These are phyloP conservation scores for Synanthedon formicaeformis DNA, from an alignment of 2,888 invertebrate species.

Conservation along the genomic window DNA sequence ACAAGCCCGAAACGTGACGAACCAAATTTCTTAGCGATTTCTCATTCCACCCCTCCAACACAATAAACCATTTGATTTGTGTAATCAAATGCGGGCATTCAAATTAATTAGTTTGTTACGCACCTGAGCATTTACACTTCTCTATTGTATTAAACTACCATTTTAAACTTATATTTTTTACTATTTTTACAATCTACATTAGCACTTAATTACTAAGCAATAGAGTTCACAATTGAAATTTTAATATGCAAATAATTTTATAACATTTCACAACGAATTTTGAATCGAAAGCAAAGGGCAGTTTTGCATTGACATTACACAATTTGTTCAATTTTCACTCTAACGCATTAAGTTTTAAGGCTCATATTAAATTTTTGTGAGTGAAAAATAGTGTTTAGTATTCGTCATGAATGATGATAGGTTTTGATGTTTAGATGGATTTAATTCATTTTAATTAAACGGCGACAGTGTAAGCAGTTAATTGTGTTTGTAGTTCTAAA, in stretches of 20 bases:
- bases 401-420: slow-evolving; percentile 21
- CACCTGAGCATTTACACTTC: slow-evolving; percentile 61
- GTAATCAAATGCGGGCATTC: slow-evolving; percentile 69
- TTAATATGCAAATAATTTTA: background rate
- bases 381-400: background rate
- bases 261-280: background rate
- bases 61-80: slow-evolving; percentile 65
- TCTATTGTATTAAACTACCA: slow-evolving; percentile 21
- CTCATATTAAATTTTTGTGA: background rate
- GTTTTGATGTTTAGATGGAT: slow-evolving; percentile 15
- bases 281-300: background rate
- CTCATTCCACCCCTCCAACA: slow-evolving; percentile 59
- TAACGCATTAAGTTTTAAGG: background rate
- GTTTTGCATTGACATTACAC: background rate
- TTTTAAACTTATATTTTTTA: background rate
- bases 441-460: slow-evolving; percentile 37
- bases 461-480: slow-evolving; percentile 30
- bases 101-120: slow-evolving; percentile 68
- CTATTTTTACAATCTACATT: background rate
- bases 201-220: background rate
- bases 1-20: slow-evolving; percentile 60
- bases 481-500: slow-evolving; percentile 23
- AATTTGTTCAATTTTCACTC: background rate
- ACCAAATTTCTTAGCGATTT: slow-evolving; percentile 68
- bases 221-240: background rate